Evolutionary conservation across 1,140 invertebrate species (phyloP).

Genomic region (Thalassaphorura encarpata): DNA sequence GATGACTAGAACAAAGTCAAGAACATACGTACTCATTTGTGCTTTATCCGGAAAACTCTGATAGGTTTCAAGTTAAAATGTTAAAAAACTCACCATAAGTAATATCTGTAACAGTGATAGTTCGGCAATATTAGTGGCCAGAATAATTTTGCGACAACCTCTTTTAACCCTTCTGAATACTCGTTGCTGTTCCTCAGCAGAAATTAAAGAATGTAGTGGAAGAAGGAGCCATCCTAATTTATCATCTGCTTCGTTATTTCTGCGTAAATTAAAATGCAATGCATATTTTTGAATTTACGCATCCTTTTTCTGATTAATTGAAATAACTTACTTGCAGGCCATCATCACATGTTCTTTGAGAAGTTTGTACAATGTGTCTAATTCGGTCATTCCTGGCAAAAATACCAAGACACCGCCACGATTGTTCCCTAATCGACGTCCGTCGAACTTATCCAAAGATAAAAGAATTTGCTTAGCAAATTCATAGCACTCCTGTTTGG

Average conservation of each 20-base stretch:
- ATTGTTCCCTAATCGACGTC: neutral
- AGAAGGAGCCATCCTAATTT: constrained; percentile 40
- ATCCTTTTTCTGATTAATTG: neutral
- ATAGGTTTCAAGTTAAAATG: constrained; percentile 19
- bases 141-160: constrained; percentile 68
- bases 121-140: constrained; percentile 93
- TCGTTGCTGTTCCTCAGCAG: constrained; percentile 52
- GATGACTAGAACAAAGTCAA: constrained; percentile 50
- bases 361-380: constrained; percentile 40
- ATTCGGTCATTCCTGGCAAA: constrained; percentile 74
- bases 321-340: too few species aligned
- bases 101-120: constrained; percentile 85
- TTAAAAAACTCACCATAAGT: constrained; percentile 53
- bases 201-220: constrained; percentile 59
- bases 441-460: neutral
- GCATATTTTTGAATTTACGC: neutral
- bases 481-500: neutral
- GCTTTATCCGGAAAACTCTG: too few species aligned
- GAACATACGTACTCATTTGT: constrained; percentile 1
- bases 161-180: constrained; percentile 50
- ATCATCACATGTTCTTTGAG: constrained; percentile 17
- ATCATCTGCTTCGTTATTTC: constrained; percentile 1
- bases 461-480: constrained; percentile 47
- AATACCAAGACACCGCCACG: constrained; percentile 70
- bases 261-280: constrained; percentile 1